Base-by-base conservation (phyloP, 1,140 invertebrate genomes). In the Tetramorium simillimum region DNA sequence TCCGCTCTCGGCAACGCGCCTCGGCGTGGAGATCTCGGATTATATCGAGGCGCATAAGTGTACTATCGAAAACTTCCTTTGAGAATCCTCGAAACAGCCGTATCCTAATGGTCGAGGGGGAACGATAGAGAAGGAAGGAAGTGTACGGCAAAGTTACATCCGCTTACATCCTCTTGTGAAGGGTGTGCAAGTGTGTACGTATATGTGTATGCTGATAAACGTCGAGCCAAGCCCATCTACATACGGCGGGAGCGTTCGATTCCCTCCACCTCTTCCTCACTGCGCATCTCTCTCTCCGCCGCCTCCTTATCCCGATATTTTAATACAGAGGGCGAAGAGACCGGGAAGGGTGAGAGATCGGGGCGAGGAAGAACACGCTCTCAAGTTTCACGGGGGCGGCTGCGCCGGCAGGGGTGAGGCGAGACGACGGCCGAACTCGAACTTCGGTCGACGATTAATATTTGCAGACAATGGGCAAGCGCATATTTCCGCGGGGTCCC, bases 401-500 rank as follows among this genome's bases (percentile, higher is more conserved):
- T n/a, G 51, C 43, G 67, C 58, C 1, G n/a, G 51, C 0, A 65
- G 24, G 77, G 46, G 40, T 37, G 33, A 70, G 53, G 37, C 33
- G 70, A 60, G 69, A 86, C 82, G 86, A 80, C 85, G 84, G 72
- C 62, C 78, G 78, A 82, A 77, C 81, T 78, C 86, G 80, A 90
- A 92, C 89, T 90, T 92, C 58, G 88, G 75, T 88, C 85, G 85
- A 73, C 92, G 92, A 92, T 92, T 92, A 92, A 92, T 92, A 92
- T 90, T 92, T 92, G 91, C 87, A 88, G 90, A 92, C 92, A 92
- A 92, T 92, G 85, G 91, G 81, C 76, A 81, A 69, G 86, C 86
- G 85, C 91, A 91, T 90, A 91, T 92, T 91, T 92, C 91, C 88
- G 60, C 82, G 87, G 78, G 78, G 84, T 90, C 85, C 86, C 56